Conservation (phyloP, 2,113 vertebrate species). For the Phrynocephalus versicolor region DNA sequence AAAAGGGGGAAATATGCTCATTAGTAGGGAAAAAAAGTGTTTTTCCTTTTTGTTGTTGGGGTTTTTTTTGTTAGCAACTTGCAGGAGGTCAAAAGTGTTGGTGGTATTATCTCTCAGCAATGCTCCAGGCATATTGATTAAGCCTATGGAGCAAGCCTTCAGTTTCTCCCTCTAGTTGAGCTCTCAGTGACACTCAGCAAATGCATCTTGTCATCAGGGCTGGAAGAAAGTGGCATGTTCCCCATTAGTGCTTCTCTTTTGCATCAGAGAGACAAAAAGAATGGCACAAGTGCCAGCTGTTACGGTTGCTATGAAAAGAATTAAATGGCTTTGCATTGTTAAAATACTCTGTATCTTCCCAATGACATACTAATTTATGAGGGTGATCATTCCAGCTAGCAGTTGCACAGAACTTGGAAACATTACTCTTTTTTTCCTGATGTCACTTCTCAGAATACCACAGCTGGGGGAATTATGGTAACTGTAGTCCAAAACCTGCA, state of each 20-base stretch:
- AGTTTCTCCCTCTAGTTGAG: not conserved
- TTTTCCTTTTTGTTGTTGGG: not conserved
- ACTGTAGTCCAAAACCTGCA: too few species aligned
- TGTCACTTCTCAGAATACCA: too few species aligned
- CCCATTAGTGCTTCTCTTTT: constrained; percentile 39
- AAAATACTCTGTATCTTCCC: constrained; percentile 38
- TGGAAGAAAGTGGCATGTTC: constrained; percentile 14
- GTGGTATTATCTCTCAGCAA: constrained; percentile 17
- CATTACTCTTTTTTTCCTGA: too few species aligned
- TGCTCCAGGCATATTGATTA: not conserved
- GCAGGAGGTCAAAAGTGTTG: constrained; percentile 8
- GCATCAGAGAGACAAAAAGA: constrained; percentile 1
- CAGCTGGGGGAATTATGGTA: too few species aligned
- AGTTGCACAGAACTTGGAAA: not conserved
- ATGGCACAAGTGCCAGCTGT: constrained; percentile 16
- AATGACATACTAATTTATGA: constrained; percentile 48
- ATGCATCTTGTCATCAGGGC: not conserved
- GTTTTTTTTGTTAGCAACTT: constrained; percentile 8
- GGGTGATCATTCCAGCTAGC: constrained; percentile 7
- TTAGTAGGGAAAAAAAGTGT: not conserved
- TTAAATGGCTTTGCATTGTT: constrained; percentile 55
- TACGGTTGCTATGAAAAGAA: constrained; percentile 27
- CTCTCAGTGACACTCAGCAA: constrained; percentile 34
- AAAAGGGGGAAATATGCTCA: not conserved
- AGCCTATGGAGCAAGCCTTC: not conserved